Percentiles rank a stretch among this genome's conserved stretches.
These are phyloP conservation scores for Neodiprion virginianus DNA, from an alignment of 1,140 invertebrate genomes.

Conservation along the genomic window DNA sequence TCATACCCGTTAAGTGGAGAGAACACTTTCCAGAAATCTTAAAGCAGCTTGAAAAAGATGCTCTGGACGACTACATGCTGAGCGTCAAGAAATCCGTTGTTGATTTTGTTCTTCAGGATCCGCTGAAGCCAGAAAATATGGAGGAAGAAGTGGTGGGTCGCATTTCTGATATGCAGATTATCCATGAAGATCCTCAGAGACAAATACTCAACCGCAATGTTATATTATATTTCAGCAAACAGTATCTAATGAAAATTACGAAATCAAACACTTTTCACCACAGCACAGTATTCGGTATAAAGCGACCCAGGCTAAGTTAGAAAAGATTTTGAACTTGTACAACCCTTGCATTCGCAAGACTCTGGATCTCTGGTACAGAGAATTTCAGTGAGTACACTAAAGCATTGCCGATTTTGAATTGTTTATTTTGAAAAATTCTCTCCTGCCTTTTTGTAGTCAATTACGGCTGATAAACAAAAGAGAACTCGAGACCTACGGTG, in stretches of 20 bases:
- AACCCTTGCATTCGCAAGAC: constrained; percentile 85
- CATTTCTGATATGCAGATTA: constrained; percentile 8
- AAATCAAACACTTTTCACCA: constrained; percentile 35
- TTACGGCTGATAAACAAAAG: constrained; percentile 64
- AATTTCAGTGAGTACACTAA: constrained; percentile 70
- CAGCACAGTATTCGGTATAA: constrained; percentile 34
- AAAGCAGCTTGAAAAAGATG: constrained; percentile 67
- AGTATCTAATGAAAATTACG: constrained; percentile 37
- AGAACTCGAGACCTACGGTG: constrained; percentile 51
- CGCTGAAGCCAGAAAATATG: constrained; percentile 41
- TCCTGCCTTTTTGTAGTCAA: constrained; percentile 50
- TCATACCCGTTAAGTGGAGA: constrained; percentile 59
- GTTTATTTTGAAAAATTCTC: constrained; percentile 4
- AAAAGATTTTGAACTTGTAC: constrained; percentile 75
- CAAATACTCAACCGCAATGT: background rate
- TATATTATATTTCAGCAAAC: constrained; percentile 24
- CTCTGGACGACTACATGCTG: constrained; percentile 80
- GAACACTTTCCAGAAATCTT: constrained; percentile 67
- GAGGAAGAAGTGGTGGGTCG: constrained; percentile 27
- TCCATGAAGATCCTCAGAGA: background rate
- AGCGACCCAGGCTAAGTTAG: constrained; percentile 48
- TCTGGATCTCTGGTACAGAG: constrained; percentile 81
- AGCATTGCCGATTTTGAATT: constrained; percentile 6
- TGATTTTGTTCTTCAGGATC: constrained; percentile 87
- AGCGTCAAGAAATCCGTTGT: constrained; percentile 88